A percentile compares a stretch with the other conserved stretches of the same genome.
Conservation (phyloP, 92 coral and sea anemone species). For the Bergia puertoricense region DNA sequence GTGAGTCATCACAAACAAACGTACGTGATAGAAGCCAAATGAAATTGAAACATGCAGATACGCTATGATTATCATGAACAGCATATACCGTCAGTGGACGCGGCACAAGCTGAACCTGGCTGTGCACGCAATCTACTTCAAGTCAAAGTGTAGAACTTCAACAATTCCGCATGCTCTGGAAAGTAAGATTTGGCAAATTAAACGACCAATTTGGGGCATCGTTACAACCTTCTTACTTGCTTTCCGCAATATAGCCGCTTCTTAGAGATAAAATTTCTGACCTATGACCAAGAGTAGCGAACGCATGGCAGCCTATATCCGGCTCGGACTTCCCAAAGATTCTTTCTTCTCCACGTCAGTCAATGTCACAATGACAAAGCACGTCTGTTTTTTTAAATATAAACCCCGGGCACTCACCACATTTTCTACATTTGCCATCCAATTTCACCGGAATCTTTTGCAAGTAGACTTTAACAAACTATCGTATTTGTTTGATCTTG, state of each 20-base stretch:
- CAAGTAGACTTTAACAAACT: neutral
- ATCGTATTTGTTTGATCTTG: conserved; percentile 24
- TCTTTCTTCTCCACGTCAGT: neutral
- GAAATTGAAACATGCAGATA: neutral
- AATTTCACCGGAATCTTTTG: too few relatives aligned
- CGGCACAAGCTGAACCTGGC: neutral
- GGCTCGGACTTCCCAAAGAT: neutral
- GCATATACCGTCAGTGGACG: neutral
- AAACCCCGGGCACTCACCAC: neutral
- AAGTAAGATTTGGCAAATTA: neutral
- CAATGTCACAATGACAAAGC: conserved; percentile 13
- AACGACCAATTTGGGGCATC: neutral
- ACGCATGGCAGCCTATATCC: conserved; percentile 14
- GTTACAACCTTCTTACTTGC: neutral
- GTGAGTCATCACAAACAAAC: neutral
- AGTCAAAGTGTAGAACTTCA: neutral
- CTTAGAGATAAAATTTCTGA: conserved; percentile 31
- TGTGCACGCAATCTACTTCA: neutral
- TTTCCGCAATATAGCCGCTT: neutral
- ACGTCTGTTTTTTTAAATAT: neutral
- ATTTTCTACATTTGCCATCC: neutral
- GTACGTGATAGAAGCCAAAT: neutral
- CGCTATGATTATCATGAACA: neutral
- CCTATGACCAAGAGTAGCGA: conserved; percentile 27
- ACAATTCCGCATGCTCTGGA: neutral